Conservation (phyloP, 37 sponge, comb jelly and placozoan species). For the Eunapius fragilis region DNA sequence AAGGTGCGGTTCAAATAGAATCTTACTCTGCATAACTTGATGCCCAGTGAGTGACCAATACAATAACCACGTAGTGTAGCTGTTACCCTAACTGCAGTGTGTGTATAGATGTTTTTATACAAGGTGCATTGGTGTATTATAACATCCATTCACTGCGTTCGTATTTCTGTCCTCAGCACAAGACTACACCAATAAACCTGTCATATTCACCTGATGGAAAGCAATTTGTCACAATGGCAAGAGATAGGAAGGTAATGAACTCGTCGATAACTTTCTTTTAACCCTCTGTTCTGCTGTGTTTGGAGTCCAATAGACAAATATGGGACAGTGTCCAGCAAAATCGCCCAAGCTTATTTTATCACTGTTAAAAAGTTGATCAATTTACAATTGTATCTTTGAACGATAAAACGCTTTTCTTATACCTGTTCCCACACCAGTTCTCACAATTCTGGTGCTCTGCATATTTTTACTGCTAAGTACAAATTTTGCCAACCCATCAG, state of each 20-base stretch:
- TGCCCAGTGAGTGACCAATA: neutral
- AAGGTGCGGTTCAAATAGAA: conserved; percentile 32
- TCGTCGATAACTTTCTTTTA: no score
- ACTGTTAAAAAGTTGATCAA: no score
- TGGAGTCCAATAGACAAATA: no score
- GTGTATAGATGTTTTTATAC: neutral
- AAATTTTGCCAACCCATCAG: no score
- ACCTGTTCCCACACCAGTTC: no score
- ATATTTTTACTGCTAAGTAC: no score
- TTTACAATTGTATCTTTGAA: no score
- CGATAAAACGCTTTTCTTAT: no score
- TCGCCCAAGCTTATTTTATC: no score
- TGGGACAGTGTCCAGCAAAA: no score
- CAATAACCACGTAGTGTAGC: neutral
- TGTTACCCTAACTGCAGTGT: neutral
- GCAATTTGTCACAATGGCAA: conserved; percentile 79
- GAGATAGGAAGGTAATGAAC: conserved; percentile 84
- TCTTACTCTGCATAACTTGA: neutral
- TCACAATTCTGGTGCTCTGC: no score
- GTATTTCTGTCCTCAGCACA: conserved; percentile 46
- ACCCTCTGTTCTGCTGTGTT: no score
- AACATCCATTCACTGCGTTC: neutral
- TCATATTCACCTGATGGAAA: conserved; percentile 86
- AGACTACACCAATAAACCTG: conserved; percentile 61
- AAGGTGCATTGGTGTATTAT: neutral